These are phyloP conservation scores for Eupelmus urozonus DNA, from an alignment of 2,888 invertebrate genomes.

Conservation along the genomic window DNA sequence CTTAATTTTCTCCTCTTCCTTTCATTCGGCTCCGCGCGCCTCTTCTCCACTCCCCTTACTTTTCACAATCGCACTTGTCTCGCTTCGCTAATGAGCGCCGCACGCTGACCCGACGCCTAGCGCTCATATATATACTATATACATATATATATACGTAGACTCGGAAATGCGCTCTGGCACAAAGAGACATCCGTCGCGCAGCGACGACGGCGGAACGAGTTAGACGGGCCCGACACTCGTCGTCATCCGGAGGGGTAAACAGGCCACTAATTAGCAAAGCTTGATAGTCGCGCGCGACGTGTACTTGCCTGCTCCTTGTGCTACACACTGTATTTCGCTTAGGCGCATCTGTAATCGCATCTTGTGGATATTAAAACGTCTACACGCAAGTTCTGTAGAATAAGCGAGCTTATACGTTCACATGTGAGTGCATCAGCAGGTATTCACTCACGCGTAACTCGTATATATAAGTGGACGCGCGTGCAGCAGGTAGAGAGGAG, in stretches of 20 bases:
- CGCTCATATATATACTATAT: not conserved
- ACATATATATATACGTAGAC: not conserved
- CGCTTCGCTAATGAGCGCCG: slow-evolving; percentile 23
- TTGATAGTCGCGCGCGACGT: slow-evolving; percentile 5
- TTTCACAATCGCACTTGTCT: slow-evolving; percentile 45
- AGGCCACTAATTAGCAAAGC: slow-evolving; percentile 65
- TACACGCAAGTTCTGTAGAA: too few relatives aligned
- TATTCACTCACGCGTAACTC: too few relatives aligned
- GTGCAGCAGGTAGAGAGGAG: too few relatives aligned
- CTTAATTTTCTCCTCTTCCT: not conserved
- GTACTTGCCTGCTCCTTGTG: not conserved
- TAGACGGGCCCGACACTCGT: slow-evolving; percentile 21
- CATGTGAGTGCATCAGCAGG: too few relatives aligned
- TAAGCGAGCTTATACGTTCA: too few relatives aligned
- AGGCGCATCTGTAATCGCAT: too few relatives aligned
- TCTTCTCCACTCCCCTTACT: not conserved
- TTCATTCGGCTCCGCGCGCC: not conserved
- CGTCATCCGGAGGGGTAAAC: slow-evolving; percentile 61
- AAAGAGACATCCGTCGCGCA: too few relatives aligned
- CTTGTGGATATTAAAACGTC: too few relatives aligned
- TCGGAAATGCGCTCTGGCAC: not conserved
- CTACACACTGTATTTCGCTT: too few relatives aligned
- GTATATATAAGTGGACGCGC: not conserved
- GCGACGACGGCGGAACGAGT: not conserved
- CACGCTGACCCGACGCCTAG: slow-evolving; percentile 10